Percentiles rank a stretch among this genome's conserved stretches.
phyloP scores from a whole-genome alignment of 1,140 invertebrate genomes.

The Lucilia cuprina region DNA sequence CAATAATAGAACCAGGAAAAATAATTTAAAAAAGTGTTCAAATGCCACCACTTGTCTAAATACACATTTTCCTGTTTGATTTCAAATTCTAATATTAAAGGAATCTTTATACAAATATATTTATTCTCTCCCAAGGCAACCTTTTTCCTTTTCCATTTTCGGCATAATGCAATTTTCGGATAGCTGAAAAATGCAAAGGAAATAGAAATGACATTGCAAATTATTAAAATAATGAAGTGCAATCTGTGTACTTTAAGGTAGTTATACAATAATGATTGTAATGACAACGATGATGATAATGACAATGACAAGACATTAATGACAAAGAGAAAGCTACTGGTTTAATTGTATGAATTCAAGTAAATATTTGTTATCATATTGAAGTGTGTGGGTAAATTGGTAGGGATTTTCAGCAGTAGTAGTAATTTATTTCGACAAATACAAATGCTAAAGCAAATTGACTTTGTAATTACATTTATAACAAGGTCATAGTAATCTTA shows the following conservation, averaged over 20 bases:
- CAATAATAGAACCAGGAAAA: too few species aligned
- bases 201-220: constrained; percentile 25
- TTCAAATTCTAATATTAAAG: too few species aligned
- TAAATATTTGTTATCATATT: background rate
- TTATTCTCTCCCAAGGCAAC: background rate
- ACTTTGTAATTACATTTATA: constrained; percentile 25
- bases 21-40: too few species aligned
- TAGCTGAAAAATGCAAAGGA: background rate
- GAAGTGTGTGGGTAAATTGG: background rate
- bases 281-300: background rate
- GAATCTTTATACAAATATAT: too few species aligned
- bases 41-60: too few species aligned
- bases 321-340: background rate
- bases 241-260: constrained; percentile 27
- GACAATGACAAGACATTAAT: background rate
- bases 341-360: background rate
- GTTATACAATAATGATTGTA: background rate
- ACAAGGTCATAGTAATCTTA: constrained; percentile 24
- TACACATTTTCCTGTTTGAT: too few species aligned
- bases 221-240: constrained; percentile 28
- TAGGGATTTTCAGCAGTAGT: background rate
- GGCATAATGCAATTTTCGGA: constrained; percentile 13
- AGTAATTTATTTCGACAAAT: constrained; percentile 8
- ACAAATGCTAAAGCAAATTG: constrained; percentile 15
- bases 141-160: background rate